Conservation (phyloP, 2,113 vertebrate species). For the Larimichthys crocea region DNA sequence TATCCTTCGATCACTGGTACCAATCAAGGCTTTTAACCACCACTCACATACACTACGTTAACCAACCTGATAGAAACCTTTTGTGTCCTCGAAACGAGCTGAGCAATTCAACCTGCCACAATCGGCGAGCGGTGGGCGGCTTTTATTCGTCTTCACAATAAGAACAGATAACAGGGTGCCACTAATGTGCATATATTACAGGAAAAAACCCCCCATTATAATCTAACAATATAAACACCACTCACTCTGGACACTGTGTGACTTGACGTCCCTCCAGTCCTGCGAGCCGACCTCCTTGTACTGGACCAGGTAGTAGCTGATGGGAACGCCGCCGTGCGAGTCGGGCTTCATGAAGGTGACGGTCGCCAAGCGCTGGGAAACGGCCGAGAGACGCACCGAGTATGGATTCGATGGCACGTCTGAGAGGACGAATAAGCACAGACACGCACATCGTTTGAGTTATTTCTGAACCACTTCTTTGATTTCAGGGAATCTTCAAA, state of each 20-base stretch:
- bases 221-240: conserved; percentile 30
- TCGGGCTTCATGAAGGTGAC: conserved; percentile 95
- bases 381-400: conserved; percentile 90
- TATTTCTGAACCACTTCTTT: not conserved
- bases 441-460: not conserved
- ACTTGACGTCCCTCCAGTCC: conserved; percentile 94
- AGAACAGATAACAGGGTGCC: no score
- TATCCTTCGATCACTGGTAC: not conserved
- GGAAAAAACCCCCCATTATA: no score
- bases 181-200: no score
- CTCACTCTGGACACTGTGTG: conserved; percentile 98
- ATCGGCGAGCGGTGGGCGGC: no score
- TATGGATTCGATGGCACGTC: conserved; percentile 96
- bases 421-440: conserved; percentile 59
- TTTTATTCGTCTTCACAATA: not conserved
- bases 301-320: conserved; percentile 96
- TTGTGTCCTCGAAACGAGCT: not conserved
- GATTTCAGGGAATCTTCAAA: conserved; percentile 18
- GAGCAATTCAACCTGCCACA: not conserved
- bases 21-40: not conserved
- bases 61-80: not conserved
- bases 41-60: not conserved
- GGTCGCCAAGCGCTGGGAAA: conserved; percentile 93
- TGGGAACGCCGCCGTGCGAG: conserved; percentile 97
- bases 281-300: conserved; percentile 91